These are phyloP conservation scores for Cylindroiulus punctatus DNA, from an alignment of 2,888 invertebrate genomes.

Conservation along the genomic window DNA sequence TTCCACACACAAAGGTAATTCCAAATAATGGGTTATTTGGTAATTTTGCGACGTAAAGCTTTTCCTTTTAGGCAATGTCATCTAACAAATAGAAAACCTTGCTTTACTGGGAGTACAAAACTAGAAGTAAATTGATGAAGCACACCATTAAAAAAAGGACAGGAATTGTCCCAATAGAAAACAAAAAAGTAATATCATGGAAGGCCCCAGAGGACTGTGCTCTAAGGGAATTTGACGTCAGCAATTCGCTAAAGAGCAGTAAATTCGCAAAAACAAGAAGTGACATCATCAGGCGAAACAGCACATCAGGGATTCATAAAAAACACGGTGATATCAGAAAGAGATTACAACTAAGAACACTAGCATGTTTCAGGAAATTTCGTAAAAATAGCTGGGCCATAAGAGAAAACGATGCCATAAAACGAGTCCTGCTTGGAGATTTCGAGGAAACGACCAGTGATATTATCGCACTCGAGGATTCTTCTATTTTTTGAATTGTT, in stretches of 20 bases:
- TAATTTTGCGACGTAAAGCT: background rate
- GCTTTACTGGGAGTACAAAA: background rate
- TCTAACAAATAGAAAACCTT: background rate
- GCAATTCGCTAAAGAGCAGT: background rate
- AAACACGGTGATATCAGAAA: conserved; percentile 10
- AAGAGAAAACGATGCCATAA: background rate
- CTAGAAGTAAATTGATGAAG: background rate
- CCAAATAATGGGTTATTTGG: background rate
- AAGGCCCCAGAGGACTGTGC: background rate
- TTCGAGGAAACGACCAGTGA: background rate
- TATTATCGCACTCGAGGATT: background rate
- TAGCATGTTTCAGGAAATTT: background rate
- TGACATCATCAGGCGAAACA: background rate
- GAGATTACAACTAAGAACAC: conserved; percentile 18
- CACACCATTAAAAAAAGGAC: background rate
- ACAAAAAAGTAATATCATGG: background rate
- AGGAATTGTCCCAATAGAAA: background rate
- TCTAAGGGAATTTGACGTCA: conserved; percentile 1
- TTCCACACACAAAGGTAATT: background rate
- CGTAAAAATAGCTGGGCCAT: background rate
- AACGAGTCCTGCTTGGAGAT: background rate
- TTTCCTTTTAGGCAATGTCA: background rate
- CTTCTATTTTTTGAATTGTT: background rate
- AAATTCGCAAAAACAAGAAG: background rate
- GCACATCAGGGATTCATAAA: conserved; percentile 18